phyloP scores from a whole-genome alignment of 2,888 invertebrate species.

The Congeria kusceri region DNA sequence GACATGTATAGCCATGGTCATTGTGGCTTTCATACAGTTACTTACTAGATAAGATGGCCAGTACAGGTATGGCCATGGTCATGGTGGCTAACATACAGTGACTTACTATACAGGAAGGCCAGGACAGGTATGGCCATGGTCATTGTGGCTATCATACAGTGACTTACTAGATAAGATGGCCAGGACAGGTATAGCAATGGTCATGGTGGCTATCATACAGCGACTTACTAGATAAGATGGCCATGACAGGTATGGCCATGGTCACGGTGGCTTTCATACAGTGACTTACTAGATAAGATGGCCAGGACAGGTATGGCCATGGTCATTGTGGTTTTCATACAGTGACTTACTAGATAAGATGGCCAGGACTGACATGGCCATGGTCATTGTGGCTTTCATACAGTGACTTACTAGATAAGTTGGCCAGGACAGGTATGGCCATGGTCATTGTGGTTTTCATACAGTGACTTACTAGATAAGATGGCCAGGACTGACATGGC shows the following conservation, averaged over 20 bases:
- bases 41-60: slow-evolving; percentile 98
- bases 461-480: slow-evolving; percentile 97
- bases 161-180: slow-evolving; percentile 98
- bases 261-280: slow-evolving; percentile 96
- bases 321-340: slow-evolving; percentile 94
- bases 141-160: too few relatives aligned
- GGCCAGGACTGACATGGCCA: slow-evolving; percentile 97
- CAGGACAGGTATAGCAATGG: slow-evolving; percentile 96
- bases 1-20: slow-evolving; percentile 95
- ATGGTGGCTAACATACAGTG: too few relatives aligned
- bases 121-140: slow-evolving; percentile 96
- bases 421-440: slow-evolving; percentile 97
- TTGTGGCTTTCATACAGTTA: too few relatives aligned
- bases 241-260: slow-evolving; percentile 96
- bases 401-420: slow-evolving; percentile 97
- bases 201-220: too few relatives aligned
- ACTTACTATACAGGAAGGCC: slow-evolving; percentile 97
- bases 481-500: slow-evolving; percentile 98
- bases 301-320: slow-evolving; percentile 97
- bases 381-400: slow-evolving; percentile 95
- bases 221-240: slow-evolving; percentile 98
- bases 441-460: slow-evolving; percentile 96
- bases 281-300: slow-evolving; percentile 97
- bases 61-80: slow-evolving; percentile 95
- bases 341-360: slow-evolving; percentile 98